Evolutionary conservation across 2,888 invertebrate genomes (phyloP).

Genomic region (Tachina fera): DNA sequence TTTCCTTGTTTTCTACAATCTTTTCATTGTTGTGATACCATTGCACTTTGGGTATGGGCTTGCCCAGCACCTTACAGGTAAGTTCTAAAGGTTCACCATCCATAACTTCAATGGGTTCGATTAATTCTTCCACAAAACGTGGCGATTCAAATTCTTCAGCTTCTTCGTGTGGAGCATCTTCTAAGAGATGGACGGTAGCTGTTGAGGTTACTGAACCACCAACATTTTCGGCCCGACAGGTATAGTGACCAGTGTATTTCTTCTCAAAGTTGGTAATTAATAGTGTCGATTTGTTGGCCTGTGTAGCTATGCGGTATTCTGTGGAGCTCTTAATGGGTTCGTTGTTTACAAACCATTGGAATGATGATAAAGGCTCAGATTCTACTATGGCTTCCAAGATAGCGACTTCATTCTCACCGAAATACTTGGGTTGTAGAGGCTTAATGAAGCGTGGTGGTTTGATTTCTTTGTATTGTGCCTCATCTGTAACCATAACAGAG

Average conservation of each 20-base stretch:
- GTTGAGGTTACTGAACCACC: constrained; percentile 95
- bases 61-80: constrained; percentile 89
- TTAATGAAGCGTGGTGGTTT: constrained; percentile 89
- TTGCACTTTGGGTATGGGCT: constrained; percentile 90
- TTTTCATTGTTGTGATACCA: constrained; percentile 91
- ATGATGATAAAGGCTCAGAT: constrained; percentile 91
- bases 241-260: constrained; percentile 90
- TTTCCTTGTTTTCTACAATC: constrained; percentile 90
- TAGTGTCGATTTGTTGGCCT: constrained; percentile 90
- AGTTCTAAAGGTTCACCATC: constrained; percentile 93
- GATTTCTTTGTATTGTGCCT: constrained; percentile 85
- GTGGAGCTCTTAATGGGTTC: constrained; percentile 88
- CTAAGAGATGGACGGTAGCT: constrained; percentile 87
- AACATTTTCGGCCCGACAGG: constrained; percentile 94
- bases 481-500: constrained; percentile 89
- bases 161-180: constrained; percentile 84
- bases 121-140: constrained; percentile 88
- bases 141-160: constrained; percentile 88
- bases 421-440: constrained; percentile 88
- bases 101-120: constrained; percentile 89
- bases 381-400: constrained; percentile 90
- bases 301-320: constrained; percentile 88
- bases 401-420: constrained; percentile 89
- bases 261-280: constrained; percentile 88
- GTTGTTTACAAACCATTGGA: constrained; percentile 93